A percentile compares a stretch with the other conserved stretches of the same genome.
Evolutionary conservation across 2,888 invertebrate genomes (phyloP).

Genomic region (Antheraea assamensis): DNA sequence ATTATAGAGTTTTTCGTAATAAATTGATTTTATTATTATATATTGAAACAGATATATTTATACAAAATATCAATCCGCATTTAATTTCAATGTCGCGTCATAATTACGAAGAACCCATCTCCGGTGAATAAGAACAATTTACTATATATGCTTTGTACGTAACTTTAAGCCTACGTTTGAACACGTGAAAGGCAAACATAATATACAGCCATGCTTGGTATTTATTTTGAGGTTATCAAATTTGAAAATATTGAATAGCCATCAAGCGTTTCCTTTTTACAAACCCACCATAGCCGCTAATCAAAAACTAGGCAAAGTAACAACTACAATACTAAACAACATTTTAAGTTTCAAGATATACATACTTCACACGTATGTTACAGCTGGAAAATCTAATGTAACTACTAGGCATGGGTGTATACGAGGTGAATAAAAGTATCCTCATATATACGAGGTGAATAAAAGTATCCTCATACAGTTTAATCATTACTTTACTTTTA

Average conservation of each 20-base stretch:
- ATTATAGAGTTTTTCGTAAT: no score
- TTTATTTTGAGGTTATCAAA: slow-evolving; percentile 13
- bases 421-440: not conserved
- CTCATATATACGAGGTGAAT: not conserved
- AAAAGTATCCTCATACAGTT: not conserved
- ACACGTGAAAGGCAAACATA: not conserved
- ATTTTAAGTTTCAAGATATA: no score
- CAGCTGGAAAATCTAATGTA: not conserved
- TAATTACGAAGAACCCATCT: no score
- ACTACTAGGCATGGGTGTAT: not conserved
- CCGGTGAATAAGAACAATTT: no score
- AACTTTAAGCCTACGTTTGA: not conserved
- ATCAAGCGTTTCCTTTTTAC: no score
- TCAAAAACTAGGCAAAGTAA: not conserved
- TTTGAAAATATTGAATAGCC: no score
- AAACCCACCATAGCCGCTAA: not conserved
- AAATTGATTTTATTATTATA: no score
- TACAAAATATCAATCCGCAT: no score
- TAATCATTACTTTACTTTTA: not conserved
- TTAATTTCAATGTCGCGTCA: no score
- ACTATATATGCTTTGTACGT: no score
- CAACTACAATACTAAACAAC: no score
- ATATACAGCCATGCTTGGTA: not conserved
- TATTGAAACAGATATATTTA: no score
- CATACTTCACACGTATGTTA: not conserved